Evolutionary conservation across 2,888 invertebrate genomes (phyloP), one percentile per base, ranked within the genome.

Genomic region (Trichogramma evanescens): DNA sequence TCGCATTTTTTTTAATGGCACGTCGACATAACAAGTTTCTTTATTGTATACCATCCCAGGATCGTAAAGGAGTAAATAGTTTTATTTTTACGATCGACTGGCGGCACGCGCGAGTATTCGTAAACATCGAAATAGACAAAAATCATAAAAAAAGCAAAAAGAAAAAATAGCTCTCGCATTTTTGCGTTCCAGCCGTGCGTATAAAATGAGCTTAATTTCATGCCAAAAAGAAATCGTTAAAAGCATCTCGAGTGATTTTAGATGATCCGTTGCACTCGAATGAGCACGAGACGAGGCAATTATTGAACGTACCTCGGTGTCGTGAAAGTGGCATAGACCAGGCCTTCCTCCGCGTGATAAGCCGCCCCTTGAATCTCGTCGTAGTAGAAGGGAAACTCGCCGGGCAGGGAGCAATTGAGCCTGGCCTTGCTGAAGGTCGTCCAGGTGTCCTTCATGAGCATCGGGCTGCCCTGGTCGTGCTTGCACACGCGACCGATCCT

Each of bases 401-500:
- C 93, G 0, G 89, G 89, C 9, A 91, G 78, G 0, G 92, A 89
- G 71, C 94, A 94, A 73, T 89, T 90, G 7, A 94, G 78, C 0
- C 93, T 83, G 0, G 93, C 92, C 78, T 94, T 94, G 10, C 91
- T 80, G 75, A 91, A 94, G 0, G 93, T 93, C n/a, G 92, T 91
- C 94, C 95, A 95, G 67, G 88, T 91, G 68, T 93, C 89, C 67
- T 87, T 88, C 74, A 90, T 81, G 75, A 90, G 82, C 60, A 87
- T 80, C 68, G 86, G 85, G 4, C 89, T 89, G 7, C 91, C 91
- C 3, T 83, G 81, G 74, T 96, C 95, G 72, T 90, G 89, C 79
- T 95, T 95, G 75, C 95, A 95, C 3, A 95, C 89, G 56, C 95
- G 83, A 0, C 92, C 95, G 59, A 95, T 91, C 66, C 95, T 85